A percentile compares a stretch with the other conserved stretches of the same genome.
phyloP scores from a whole-genome alignment of 2,888 invertebrate genomes.

The Caenorhabditis wallacei region DNA sequence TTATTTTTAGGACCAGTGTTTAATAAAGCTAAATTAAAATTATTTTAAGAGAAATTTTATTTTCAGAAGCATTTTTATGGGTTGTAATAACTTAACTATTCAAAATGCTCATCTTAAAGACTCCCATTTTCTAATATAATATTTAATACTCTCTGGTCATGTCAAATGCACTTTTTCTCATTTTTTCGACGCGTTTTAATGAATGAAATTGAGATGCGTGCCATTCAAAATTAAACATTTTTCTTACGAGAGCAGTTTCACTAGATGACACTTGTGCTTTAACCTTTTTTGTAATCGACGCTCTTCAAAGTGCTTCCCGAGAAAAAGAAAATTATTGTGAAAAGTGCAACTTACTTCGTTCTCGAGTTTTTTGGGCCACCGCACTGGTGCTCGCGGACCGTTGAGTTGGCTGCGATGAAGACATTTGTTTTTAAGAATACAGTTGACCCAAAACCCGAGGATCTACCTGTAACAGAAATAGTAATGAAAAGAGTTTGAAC shows the following conservation, averaged over 20 bases:
- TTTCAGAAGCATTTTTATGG: background rate
- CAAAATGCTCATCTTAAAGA: background rate
- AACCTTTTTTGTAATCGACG: too few species aligned
- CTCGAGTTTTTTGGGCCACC: constrained; percentile 54
- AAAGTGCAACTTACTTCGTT: constrained; percentile 61
- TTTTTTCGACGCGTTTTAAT: background rate
- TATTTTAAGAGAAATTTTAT: too few species aligned
- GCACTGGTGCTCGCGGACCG: constrained; percentile 60
- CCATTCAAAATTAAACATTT: constrained; percentile 51
- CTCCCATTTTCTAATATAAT: background rate
- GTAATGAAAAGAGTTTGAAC: background rate
- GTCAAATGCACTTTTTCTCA: constrained; percentile 26
- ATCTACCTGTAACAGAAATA: constrained; percentile 34
- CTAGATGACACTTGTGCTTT: constrained; percentile 28
- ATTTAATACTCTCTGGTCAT: background rate
- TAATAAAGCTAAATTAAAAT: too few species aligned
- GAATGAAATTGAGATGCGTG: constrained; percentile 14
- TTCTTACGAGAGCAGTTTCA: constrained; percentile 6
- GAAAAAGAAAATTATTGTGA: constrained; percentile 21
- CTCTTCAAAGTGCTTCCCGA: constrained; percentile 15
- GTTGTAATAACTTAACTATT: background rate
- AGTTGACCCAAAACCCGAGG: constrained; percentile 27
- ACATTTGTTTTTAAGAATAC: constrained; percentile 1
- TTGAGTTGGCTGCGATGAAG: constrained; percentile 53
- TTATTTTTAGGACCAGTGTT: too few species aligned